A percentile compares a stretch with the other conserved stretches of the same genome.
These are phyloP conservation scores for Yponomeuta sedellus DNA, from an alignment of 2,888 invertebrate genomes.

Conservation along the genomic window DNA sequence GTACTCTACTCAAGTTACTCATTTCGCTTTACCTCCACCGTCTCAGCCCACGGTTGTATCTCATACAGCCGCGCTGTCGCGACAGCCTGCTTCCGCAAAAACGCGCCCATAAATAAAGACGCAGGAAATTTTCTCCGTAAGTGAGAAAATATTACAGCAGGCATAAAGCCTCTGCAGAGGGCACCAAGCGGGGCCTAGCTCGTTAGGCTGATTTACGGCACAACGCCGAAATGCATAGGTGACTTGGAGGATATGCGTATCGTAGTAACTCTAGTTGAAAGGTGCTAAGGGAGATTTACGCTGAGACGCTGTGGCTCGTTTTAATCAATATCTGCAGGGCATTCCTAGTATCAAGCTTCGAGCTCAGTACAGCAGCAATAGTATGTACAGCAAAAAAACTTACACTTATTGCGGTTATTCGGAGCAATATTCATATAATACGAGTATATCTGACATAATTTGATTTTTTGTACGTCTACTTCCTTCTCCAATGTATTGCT, in stretches of 20 bases:
- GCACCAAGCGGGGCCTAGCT: slow-evolving; percentile 30
- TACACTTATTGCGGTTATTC: too few species aligned
- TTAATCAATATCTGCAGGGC: not conserved
- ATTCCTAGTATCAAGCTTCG: not conserved
- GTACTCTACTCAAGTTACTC: not conserved
- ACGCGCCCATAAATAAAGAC: slow-evolving; percentile 62
- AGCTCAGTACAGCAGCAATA: not conserved
- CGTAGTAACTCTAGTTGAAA: not conserved
- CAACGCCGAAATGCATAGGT: not conserved
- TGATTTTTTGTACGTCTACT: too few species aligned
- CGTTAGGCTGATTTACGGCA: slow-evolving; percentile 71
- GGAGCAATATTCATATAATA: too few species aligned
- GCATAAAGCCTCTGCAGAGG: slow-evolving; percentile 12
- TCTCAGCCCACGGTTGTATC: not conserved
- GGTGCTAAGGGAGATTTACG: not conserved
- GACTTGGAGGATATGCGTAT: not conserved
- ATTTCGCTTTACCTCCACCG: not conserved
- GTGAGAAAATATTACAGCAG: slow-evolving; percentile 69
- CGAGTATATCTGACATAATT: too few species aligned
- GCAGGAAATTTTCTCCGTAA: slow-evolving; percentile 70
- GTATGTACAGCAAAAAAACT: too few species aligned
- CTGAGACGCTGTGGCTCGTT: not conserved
- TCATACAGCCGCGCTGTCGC: slow-evolving; percentile 17
- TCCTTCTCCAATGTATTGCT: too few species aligned
- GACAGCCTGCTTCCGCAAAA: slow-evolving; percentile 49